Percentiles rank a stretch among this genome's conserved stretches.
phyloP scores from a whole-genome alignment of 2,888 invertebrate genomes.

The Clitarchus hookeri region DNA sequence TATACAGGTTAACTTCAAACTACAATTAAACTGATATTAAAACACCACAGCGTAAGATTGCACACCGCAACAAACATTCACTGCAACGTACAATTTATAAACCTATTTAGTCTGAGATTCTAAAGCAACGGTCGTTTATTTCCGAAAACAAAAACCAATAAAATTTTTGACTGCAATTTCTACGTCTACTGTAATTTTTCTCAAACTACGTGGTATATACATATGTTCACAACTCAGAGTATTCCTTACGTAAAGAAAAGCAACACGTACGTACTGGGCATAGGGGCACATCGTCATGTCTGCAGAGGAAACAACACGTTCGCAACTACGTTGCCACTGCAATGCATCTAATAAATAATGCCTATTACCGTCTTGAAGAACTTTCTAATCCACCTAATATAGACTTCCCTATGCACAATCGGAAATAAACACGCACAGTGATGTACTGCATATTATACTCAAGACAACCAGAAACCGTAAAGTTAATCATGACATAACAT shows the following conservation, averaged over 20 bases:
- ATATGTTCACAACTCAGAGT: constrained; percentile 5
- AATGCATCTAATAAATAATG: not conserved
- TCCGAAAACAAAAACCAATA: not conserved
- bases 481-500: not conserved
- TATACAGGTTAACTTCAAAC: not conserved
- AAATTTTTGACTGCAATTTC: not conserved
- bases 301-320: not conserved
- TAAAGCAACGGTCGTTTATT: not conserved
- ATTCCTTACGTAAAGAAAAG: not conserved
- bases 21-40: not conserved
- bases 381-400: not conserved
- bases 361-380: not conserved
- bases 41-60: not conserved
- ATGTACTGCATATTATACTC: too few species aligned
- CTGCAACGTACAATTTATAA: not conserved
- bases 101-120: not conserved
- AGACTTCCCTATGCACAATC: not conserved
- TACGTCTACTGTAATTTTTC: not conserved
- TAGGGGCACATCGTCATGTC: not conserved
- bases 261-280: too few species aligned
- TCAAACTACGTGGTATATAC: not conserved
- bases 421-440: not conserved
- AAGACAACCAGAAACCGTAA: too few species aligned
- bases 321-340: not conserved
- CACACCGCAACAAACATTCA: not conserved